phyloP scores from a whole-genome alignment of 2,888 invertebrate species.

The Zygaena filipendulae region DNA sequence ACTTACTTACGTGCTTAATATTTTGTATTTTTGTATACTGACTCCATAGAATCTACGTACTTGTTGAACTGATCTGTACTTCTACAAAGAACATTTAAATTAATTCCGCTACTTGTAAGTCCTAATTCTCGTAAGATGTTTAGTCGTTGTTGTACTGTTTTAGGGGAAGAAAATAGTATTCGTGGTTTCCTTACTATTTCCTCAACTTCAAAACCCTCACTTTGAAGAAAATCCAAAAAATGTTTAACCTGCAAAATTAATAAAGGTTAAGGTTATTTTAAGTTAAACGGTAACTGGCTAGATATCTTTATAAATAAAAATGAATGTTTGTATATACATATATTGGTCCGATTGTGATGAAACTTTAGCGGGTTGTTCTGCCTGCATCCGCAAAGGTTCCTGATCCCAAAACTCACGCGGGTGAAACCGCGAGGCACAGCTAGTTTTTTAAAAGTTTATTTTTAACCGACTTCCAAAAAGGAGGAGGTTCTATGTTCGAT shows the following conservation, averaged over 20 bases:
- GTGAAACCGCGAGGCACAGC: no score
- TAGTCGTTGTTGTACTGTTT: conserved; percentile 63
- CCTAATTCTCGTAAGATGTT: conserved; percentile 54
- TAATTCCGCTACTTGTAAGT: conserved; percentile 47
- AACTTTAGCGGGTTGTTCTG: no score
- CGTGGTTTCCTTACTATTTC: conserved; percentile 66
- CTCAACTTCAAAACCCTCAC: conserved; percentile 58
- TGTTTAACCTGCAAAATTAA: conserved; percentile 60
- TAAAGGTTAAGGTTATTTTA: no score
- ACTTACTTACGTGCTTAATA: not conserved
- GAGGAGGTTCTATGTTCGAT: no score
- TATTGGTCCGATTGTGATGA: no score
- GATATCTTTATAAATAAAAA: no score
- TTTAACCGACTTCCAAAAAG: no score
- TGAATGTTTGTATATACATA: no score
- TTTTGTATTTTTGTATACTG: conserved; percentile 5
- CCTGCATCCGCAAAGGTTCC: no score
- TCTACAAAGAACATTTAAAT: conserved; percentile 65
- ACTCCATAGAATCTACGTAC: conserved; percentile 40
- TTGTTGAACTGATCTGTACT: conserved; percentile 65
- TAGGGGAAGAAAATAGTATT: conserved; percentile 64
- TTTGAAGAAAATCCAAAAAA: conserved; percentile 66
- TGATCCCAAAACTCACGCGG: no score
- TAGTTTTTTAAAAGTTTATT: no score
- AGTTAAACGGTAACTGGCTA: no score